phyloP scores from a whole-genome alignment of 2,113 vertebrate genomes.

The Cepphus grylle region DNA sequence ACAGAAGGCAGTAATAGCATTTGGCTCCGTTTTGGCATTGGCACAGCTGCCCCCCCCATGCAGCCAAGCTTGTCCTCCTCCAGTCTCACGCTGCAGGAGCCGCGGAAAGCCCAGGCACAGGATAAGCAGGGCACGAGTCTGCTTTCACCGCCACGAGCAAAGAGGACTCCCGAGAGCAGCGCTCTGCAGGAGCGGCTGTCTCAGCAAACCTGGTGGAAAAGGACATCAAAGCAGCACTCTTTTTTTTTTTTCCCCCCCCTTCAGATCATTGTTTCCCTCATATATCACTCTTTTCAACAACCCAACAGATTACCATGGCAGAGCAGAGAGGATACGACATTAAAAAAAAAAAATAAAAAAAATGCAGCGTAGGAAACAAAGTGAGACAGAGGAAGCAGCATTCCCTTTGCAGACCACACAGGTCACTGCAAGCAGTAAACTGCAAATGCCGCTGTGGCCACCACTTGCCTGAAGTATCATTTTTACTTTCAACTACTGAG shows the following conservation, averaged over 20 bases:
- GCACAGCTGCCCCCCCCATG: background rate
- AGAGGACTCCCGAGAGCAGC: background rate
- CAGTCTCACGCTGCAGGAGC: background rate
- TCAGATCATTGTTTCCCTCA: background rate
- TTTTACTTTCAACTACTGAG: background rate
- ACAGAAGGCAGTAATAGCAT: background rate
- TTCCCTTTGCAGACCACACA: background rate
- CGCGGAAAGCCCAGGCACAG: background rate
- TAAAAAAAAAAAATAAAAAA: background rate
- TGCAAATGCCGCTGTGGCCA: background rate
- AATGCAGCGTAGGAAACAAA: background rate
- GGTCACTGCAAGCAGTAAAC: background rate
- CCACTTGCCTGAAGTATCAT: background rate
- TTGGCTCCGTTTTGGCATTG: background rate
- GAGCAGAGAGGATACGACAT: background rate
- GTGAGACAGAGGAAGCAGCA: background rate
- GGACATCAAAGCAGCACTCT: background rate
- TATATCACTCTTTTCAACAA: background rate
- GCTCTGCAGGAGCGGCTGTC: background rate
- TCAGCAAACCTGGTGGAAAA: background rate
- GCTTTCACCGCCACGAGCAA: background rate
- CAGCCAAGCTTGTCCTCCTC: background rate
- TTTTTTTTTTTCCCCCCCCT: fast-evolving
- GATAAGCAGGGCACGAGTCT: background rate
- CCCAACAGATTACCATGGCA: background rate